phyloP scores from a whole-genome alignment of 2,888 invertebrate genomes.

The Spilosoma lubricipeda region DNA sequence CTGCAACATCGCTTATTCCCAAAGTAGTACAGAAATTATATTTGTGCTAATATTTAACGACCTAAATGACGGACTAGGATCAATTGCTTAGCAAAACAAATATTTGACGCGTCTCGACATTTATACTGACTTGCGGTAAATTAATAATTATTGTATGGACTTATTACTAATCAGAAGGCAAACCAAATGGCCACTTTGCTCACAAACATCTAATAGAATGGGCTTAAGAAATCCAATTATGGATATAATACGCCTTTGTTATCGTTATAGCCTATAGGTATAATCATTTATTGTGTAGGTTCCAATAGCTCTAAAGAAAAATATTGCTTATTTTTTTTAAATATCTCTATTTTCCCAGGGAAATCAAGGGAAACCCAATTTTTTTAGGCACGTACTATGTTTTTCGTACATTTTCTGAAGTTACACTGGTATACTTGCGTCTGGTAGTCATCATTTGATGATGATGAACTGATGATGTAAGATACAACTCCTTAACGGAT shows the following conservation, averaged over 20 bases:
- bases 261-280: background rate
- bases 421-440: too few relatives aligned
- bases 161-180: background rate
- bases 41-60: slow-evolving; percentile 14
- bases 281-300: background rate
- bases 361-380: too few relatives aligned
- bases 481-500: too few relatives aligned
- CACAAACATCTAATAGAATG: background rate
- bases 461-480: too few relatives aligned
- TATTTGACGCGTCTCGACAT: background rate
- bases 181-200: background rate
- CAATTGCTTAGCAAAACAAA: slow-evolving; percentile 1
- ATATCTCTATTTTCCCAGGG: background rate
- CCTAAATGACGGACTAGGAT: background rate
- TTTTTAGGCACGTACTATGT: too few relatives aligned
- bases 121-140: background rate
- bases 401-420: too few relatives aligned
- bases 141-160: background rate
- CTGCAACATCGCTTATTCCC: slow-evolving; percentile 10
- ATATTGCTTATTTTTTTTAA: background rate
- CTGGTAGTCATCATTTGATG: too few relatives aligned
- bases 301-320: background rate
- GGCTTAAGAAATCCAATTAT: slow-evolving; percentile 5
- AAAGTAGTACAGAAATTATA: slow-evolving; percentile 11
- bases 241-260: slow-evolving; percentile 4